Conservation (phyloP, 1,140 invertebrate species). For the Planococcus citri region DNA sequence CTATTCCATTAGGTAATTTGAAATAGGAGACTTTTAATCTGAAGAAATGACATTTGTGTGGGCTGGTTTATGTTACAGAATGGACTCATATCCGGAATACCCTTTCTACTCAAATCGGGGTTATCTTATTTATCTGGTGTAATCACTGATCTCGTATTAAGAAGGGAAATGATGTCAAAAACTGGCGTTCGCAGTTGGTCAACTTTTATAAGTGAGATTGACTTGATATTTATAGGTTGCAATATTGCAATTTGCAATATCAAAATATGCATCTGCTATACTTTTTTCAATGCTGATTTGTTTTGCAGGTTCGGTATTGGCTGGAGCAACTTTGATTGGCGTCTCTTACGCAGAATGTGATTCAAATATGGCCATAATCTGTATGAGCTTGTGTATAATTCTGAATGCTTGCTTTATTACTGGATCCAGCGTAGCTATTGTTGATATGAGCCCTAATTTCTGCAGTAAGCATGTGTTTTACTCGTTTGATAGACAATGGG, state of each 20-base stretch:
- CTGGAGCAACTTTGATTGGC: not conserved
- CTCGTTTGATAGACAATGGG: not conserved
- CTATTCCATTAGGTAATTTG: no score
- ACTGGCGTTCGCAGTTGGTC: not conserved
- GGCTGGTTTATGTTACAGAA: not conserved
- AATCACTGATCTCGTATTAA: not conserved
- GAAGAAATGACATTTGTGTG: no score
- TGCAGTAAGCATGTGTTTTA: not conserved
- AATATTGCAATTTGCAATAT: no score
- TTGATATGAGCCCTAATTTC: not conserved
- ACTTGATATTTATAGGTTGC: no score
- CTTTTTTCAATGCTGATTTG: no score
- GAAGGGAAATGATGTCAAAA: not conserved
- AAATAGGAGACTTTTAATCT: no score
- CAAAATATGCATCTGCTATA: no score
- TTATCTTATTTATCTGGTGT: not conserved
- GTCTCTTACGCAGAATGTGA: not conserved
- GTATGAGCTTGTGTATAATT: not conserved
- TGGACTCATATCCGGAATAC: not conserved
- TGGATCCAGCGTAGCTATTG: not conserved
- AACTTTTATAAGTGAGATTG: not conserved
- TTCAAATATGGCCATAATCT: not conserved
- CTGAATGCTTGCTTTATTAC: not conserved
- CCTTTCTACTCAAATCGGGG: not conserved
- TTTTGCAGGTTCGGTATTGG: not conserved